phyloP scores from a whole-genome alignment of 2,888 invertebrate genomes.

The Heliconius charithonia region DNA sequence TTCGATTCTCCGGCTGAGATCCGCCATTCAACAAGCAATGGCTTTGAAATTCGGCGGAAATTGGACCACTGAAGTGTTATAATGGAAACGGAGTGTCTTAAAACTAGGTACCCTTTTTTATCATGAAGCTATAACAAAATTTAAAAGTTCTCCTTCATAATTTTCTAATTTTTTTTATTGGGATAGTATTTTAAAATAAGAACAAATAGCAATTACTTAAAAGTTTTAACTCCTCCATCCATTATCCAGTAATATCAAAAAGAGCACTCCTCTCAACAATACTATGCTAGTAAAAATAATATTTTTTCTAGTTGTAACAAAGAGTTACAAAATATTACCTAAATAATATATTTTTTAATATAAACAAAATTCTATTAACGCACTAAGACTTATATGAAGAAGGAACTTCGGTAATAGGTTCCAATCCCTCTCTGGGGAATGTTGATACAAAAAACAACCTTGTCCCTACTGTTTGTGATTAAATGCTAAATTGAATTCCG shows the following conservation, averaged over 20 bases:
- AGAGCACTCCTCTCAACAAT: background rate
- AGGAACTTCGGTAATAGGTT: too few relatives aligned
- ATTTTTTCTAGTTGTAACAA: background rate
- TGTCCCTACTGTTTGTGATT: too few relatives aligned
- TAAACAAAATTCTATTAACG: background rate
- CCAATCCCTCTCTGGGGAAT: too few relatives aligned
- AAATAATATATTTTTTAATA: background rate
- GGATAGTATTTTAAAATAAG: background rate
- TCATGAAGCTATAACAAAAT: too few relatives aligned
- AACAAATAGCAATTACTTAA: constrained; percentile 8
- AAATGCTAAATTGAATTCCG: too few relatives aligned
- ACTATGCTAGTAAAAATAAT: background rate
- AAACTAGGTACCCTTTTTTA: background rate
- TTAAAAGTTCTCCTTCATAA: too few relatives aligned
- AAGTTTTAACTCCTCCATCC: background rate
- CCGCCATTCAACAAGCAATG: too few relatives aligned
- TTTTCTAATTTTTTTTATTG: background rate
- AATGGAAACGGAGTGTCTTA: too few relatives aligned
- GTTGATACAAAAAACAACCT: too few relatives aligned
- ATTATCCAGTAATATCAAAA: background rate
- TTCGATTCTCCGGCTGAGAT: too few relatives aligned
- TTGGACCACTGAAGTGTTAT: too few relatives aligned
- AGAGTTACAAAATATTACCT: background rate
- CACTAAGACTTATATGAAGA: background rate
- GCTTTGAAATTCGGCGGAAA: too few relatives aligned